Base-by-base conservation (phyloP, 2,888 invertebrate genomes). In the Polia nebulosa region DNA sequence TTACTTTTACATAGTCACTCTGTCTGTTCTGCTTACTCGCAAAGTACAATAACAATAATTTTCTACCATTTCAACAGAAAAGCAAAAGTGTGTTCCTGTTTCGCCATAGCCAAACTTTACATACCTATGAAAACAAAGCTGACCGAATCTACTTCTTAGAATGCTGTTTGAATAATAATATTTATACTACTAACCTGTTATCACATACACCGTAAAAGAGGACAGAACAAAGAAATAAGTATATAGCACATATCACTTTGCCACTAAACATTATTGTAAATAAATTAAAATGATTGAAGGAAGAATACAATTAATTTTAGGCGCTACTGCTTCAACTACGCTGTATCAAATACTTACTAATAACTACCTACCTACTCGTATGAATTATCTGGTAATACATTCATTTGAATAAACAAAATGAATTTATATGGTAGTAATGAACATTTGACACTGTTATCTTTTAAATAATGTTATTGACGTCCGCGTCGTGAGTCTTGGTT, bases 401-500 rank as follows among this genome's bases (percentile, higher is more conserved):
- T 29, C 29, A 69, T 74, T 72, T 63, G 25, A 71, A 79, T 77
- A 82, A 84, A 82, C 77, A 81, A 82, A 76, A 75, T 79, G 15
- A 75, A 81, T 74, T 62, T 72, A 77, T 76, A 36, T 73, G 81
- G 65, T 84, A 83, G 78, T 87, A 83, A 34, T 88, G 88, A 88
- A 88, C 90, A 88, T 90, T 91, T 90, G 91, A 91, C 89, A 88
- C 82, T 85, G 86, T 93, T 93, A 93, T 93, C 93, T 74, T 76
- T n/a, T 60, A 75, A n/a, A 69, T 77, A 85, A 90, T 90, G 91
- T 88, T 91, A 90, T 89, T 93, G 93, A 93, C 92, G 88, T 90
- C 82, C 92, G 93, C 92, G 88, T 90, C 82, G 72, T 44, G 57
- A 47, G 41, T 58, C 39, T 70, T 74, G 36, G 44, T 52, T 53